A percentile compares a stretch with the other conserved stretches of the same genome.
Conservation (phyloP, 2,113 vertebrate species). For the Suricata suricatta region DNA sequence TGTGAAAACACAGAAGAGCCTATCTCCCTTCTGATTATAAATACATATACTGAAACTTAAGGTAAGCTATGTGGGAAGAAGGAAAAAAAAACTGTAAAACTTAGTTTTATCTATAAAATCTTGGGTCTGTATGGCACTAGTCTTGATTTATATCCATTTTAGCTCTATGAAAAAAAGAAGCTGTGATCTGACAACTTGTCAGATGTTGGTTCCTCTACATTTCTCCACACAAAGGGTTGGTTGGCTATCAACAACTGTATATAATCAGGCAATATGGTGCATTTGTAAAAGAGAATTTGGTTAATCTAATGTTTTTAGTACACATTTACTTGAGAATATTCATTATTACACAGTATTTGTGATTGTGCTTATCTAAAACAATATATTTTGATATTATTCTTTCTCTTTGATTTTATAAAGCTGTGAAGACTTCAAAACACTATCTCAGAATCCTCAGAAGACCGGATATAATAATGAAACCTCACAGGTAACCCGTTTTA, state of each 20-base stretch:
- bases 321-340: background rate
- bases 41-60: background rate
- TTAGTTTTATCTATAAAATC: background rate
- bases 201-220: background rate
- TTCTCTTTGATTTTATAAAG: background rate
- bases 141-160: background rate
- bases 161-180: background rate
- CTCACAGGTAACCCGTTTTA: background rate
- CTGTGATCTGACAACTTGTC: background rate
- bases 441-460: background rate
- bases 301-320: background rate
- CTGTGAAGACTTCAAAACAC: background rate
- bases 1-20: background rate
- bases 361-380: background rate
- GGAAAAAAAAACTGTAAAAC: background rate
- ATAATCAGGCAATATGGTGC: background rate
- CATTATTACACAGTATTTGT: background rate
- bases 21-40: background rate
- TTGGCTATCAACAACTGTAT: background rate
- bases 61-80: background rate
- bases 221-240: background rate
- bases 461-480: background rate
- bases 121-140: background rate
- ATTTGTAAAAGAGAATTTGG: background rate
- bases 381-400: background rate